These are phyloP conservation scores for Gallirallus australis DNA, from an alignment of 2,797 vertebrate species.

Conservation along the genomic window DNA sequence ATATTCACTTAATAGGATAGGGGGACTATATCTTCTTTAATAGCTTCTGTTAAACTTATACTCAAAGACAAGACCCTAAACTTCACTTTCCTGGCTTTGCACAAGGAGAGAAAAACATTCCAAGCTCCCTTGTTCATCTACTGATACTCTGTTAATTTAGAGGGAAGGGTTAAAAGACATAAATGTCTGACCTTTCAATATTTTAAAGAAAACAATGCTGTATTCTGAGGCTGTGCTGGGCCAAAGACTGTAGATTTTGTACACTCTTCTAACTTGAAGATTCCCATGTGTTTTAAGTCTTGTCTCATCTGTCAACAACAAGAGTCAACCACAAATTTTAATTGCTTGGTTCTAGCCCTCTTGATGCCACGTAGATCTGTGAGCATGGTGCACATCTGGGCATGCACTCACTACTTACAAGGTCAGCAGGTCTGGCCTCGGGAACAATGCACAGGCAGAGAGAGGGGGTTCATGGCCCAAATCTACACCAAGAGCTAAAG, in stretches of 20 bases:
- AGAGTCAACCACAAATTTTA: constrained; percentile 57
- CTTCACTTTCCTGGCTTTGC: neutral
- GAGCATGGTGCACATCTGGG: neutral
- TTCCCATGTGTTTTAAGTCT: constrained; percentile 71
- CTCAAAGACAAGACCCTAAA: neutral
- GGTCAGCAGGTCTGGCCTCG: neutral
- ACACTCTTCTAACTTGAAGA: constrained; percentile 61
- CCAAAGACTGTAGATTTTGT: constrained; percentile 67
- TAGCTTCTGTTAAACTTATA: neutral
- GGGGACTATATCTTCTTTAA: neutral
- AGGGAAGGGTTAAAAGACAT: constrained; percentile 59
- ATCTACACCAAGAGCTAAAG: neutral
- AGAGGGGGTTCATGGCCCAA: neutral
- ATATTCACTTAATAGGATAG: neutral
- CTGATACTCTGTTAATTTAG: constrained; percentile 2
- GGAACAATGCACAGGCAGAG: neutral
- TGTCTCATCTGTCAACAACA: constrained; percentile 63
- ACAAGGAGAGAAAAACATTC: neutral
- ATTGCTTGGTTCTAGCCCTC: constrained; percentile 21
- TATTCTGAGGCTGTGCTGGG: constrained; percentile 44
- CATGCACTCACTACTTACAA: neutral
- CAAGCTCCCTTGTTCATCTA: neutral
- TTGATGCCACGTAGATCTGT: neutral
- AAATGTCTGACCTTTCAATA: constrained; percentile 41
- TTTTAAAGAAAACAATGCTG: neutral